phyloP scores from a whole-genome alignment of 1,140 invertebrate genomes.

The Lepidurus packardi region DNA sequence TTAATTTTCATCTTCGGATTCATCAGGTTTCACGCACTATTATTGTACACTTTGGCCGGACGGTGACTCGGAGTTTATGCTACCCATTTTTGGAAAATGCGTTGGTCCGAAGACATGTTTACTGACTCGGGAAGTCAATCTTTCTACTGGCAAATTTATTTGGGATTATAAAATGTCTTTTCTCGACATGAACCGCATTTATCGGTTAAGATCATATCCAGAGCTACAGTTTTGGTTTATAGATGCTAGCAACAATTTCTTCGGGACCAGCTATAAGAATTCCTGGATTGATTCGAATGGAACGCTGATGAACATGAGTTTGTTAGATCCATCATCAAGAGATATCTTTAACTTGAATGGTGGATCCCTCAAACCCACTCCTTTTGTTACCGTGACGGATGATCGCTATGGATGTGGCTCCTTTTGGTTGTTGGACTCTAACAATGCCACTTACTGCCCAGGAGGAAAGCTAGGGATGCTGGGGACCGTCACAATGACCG shows the following conservation, averaged over 20 bases:
- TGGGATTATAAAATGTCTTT: not conserved
- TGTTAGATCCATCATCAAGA: not conserved
- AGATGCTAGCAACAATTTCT: no score
- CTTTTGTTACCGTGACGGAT: not conserved
- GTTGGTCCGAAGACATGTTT: not conserved
- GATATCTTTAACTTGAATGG: not conserved
- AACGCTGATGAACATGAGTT: not conserved
- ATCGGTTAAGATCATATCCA: no score
- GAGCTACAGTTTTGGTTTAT: no score
- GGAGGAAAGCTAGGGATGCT: not conserved
- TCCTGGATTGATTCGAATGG: not conserved
- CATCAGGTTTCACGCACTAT: no score
- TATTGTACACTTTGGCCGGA: not conserved
- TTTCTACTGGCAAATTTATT: not conserved
- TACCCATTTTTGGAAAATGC: not conserved
- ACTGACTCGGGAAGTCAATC: not conserved
- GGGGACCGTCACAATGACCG: not conserved
- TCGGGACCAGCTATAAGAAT: not conserved
- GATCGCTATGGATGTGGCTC: not conserved
- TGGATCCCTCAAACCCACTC: not conserved
- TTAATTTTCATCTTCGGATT: no score
- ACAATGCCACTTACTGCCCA: not conserved
- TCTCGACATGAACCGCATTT: not conserved
- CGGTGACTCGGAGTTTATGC: not conserved
- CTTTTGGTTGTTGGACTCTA: not conserved